phyloP scores from a whole-genome alignment of 2,888 invertebrate genomes.

The Pterostichus madidus region DNA sequence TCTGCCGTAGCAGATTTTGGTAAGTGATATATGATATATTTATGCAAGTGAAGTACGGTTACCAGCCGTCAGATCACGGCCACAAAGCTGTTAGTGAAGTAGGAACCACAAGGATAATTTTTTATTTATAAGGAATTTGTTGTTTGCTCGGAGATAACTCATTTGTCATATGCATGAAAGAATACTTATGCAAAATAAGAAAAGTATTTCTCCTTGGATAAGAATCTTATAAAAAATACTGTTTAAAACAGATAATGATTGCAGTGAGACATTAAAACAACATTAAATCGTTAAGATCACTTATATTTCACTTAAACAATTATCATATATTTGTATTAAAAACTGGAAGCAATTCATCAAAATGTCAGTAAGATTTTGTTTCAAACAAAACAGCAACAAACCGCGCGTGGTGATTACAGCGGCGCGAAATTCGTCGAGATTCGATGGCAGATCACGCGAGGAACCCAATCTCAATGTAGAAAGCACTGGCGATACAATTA shows the following conservation, averaged over 20 bases:
- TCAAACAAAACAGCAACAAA: not conserved
- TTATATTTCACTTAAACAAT: conserved; percentile 57
- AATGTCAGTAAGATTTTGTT: conserved; percentile 37
- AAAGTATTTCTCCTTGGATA: too few species aligned
- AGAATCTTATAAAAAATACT: too few species aligned
- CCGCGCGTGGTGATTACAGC: not conserved
- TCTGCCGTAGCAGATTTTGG: too few species aligned
- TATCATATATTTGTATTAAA: conserved; percentile 39
- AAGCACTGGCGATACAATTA: conserved; percentile 58
- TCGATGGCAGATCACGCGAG: not conserved
- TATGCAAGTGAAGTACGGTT: too few species aligned
- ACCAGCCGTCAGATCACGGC: too few species aligned
- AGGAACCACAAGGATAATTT: too few species aligned
- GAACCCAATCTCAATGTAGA: conserved; percentile 1
- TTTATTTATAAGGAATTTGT: not conserved
- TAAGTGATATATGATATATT: too few species aligned
- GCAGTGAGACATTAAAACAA: conserved; percentile 16
- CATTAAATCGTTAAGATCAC: conserved; percentile 50
- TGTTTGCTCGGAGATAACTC: too few species aligned
- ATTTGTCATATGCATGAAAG: too few species aligned
- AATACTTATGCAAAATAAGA: too few species aligned
- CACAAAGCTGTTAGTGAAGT: too few species aligned
- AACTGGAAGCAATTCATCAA: conserved; percentile 58
- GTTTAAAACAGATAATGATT: conserved; percentile 6
- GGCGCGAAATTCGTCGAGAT: conserved; percentile 25